These are phyloP conservation scores for Amorpha juglandis DNA, from an alignment of 2,888 invertebrate genomes.

Conservation along the genomic window DNA sequence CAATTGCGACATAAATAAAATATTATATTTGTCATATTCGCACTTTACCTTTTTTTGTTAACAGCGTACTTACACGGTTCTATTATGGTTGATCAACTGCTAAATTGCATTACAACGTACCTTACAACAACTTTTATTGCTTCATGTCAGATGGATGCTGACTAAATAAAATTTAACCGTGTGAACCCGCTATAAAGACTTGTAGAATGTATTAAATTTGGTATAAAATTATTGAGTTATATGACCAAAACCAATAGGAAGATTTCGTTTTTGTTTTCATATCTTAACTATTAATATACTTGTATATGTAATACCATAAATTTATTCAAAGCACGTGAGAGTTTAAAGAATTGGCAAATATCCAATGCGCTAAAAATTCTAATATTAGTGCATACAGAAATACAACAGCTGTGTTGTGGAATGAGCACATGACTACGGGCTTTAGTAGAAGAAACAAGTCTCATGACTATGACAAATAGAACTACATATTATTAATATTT, in stretches of 20 bases:
- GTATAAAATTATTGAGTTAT: neutral
- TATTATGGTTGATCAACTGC: too few species aligned
- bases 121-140: too few species aligned
- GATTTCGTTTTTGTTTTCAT: conserved; percentile 32
- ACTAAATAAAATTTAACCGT: too few species aligned
- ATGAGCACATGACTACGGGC: conserved; percentile 75
- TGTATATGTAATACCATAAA: conserved; percentile 52
- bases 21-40: too few species aligned
- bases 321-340: conserved; percentile 64
- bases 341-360: conserved; percentile 64
- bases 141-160: too few species aligned
- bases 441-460: conserved; percentile 47
- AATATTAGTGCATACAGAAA: conserved; percentile 78
- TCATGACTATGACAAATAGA: conserved; percentile 42
- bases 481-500: neutral
- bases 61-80: too few species aligned
- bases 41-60: too few species aligned
- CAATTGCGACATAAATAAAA: too few species aligned
- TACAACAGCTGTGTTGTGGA: conserved; percentile 68
- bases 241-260: neutral
- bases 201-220: neutral
- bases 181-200: too few species aligned
- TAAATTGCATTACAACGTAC: too few species aligned
- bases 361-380: conserved; percentile 79
- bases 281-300: conserved; percentile 32